phyloP scores from a whole-genome alignment of 1,140 invertebrate genomes.

The Hyphantria cunea region DNA sequence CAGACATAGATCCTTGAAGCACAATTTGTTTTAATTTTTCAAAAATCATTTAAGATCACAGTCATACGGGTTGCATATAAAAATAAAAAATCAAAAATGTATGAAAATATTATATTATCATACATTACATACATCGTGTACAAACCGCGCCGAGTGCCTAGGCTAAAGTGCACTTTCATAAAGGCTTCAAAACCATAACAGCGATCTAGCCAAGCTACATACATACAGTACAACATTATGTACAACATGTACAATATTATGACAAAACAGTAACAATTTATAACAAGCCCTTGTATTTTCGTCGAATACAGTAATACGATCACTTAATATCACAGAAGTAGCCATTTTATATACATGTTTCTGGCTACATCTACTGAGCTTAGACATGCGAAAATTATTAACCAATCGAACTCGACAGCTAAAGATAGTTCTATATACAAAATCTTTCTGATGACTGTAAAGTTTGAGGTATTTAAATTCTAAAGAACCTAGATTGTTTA shows the following conservation, averaged over 20 bases:
- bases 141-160: slow-evolving; percentile 50
- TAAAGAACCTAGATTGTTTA: no score
- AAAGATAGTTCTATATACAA: no score
- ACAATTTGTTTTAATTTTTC: no score
- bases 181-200: slow-evolving; percentile 57
- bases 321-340: slow-evolving; percentile 61
- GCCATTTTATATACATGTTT: slow-evolving; percentile 28
- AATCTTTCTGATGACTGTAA: no score
- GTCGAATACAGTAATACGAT: slow-evolving; percentile 35
- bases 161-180: slow-evolving; percentile 47
- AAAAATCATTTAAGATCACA: no score
- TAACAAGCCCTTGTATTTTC: slow-evolving; percentile 42
- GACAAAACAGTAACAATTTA: slow-evolving; percentile 40
- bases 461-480: no score
- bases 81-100: slow-evolving; percentile 44
- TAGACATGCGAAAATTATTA: not conserved
- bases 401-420: no score
- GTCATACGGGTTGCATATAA: not conserved
- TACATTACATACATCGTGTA: slow-evolving; percentile 58
- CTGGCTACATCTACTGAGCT: slow-evolving; percentile 6
- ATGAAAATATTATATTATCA: slow-evolving; percentile 70
- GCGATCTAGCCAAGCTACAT: slow-evolving; percentile 48
- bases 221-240: slow-evolving; percentile 33
- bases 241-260: slow-evolving; percentile 34
- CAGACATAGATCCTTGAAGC: no score